Conservation (phyloP, 1,140 invertebrate species). For the Drosophila setifemur region DNA sequence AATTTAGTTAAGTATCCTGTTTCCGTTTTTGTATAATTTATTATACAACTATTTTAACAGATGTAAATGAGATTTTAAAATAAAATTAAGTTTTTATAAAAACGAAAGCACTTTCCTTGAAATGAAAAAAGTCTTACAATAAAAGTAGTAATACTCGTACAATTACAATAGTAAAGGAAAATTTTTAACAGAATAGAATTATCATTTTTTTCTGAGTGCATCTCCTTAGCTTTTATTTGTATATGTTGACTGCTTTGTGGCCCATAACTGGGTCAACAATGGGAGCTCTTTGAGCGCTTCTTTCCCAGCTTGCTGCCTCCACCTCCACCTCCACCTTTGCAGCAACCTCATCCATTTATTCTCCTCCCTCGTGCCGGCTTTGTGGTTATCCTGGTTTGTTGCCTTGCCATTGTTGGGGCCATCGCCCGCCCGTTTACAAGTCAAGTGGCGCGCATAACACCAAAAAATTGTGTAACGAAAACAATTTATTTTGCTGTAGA, state of each 20-base stretch:
- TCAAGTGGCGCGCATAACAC: slow-evolving; percentile 72
- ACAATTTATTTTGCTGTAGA: slow-evolving; percentile 73
- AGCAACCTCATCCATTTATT: not conserved
- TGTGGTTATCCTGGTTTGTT: slow-evolving; percentile 32
- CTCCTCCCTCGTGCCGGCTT: slow-evolving; percentile 4
- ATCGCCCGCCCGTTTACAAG: slow-evolving; percentile 71
- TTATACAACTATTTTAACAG: too few species aligned
- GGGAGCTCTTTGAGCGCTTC: slow-evolving; percentile 29
- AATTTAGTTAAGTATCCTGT: too few species aligned
- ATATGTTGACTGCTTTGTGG: slow-evolving; percentile 63
- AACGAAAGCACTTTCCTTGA: too few species aligned
- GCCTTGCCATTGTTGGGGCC: slow-evolving; percentile 27
- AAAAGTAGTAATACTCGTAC: too few species aligned
- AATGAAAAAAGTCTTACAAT: too few species aligned
- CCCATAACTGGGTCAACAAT: slow-evolving; percentile 76
- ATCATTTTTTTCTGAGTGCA: slow-evolving; percentile 9
- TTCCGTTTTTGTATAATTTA: too few species aligned
- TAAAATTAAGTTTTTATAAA: too few species aligned
- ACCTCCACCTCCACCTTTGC: not conserved
- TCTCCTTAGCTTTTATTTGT: slow-evolving; percentile 51
- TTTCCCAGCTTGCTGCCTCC: not conserved
- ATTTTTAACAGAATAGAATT: too few species aligned
- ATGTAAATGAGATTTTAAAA: too few species aligned
- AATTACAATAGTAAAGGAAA: too few species aligned
- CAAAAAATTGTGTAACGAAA: slow-evolving; percentile 74